Percentiles rank a stretch among this genome's conserved stretches.
Conservation (phyloP, 2,888 invertebrate species). For the Tromatobia lineatoria region DNA sequence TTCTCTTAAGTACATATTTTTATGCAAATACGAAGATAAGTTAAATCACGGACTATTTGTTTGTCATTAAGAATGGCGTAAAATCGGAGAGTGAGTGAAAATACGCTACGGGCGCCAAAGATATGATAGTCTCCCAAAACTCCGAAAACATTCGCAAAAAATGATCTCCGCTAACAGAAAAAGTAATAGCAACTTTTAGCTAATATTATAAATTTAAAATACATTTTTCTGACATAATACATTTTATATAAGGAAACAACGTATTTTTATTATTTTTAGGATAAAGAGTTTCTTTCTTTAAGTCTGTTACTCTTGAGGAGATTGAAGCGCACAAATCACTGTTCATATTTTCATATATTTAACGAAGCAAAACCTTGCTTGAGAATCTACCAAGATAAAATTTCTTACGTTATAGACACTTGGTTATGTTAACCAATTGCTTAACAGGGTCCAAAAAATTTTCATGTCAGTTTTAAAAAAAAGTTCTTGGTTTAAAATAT, state of each 20-base stretch:
- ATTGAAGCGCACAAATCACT: too few relatives aligned
- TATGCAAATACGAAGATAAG: background rate
- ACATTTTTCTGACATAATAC: background rate
- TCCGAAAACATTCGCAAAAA: constrained; percentile 6
- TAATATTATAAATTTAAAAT: constrained; percentile 1
- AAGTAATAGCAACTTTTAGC: background rate
- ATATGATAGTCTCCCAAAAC: constrained; percentile 20
- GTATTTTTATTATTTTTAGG: background rate
- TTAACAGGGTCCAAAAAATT: too few relatives aligned
- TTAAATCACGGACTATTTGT: background rate
- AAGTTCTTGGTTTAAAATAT: too few relatives aligned
- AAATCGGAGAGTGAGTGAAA: background rate
- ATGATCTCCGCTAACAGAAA: background rate
- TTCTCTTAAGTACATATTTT: background rate
- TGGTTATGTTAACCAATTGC: too few relatives aligned
- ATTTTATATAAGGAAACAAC: background rate
- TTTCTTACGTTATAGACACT: too few relatives aligned
- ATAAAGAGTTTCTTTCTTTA: background rate
- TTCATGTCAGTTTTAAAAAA: too few relatives aligned
- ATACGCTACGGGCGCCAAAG: constrained; percentile 9
- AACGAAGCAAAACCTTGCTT: too few relatives aligned
- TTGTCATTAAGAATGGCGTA: background rate
- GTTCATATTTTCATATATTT: too few relatives aligned
- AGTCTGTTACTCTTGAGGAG: background rate
- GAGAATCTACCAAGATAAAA: too few relatives aligned